Percentiles rank a stretch among this genome's conserved stretches.
Conservation (phyloP, 2,888 invertebrate genomes). For the Harpalus rufipes region DNA sequence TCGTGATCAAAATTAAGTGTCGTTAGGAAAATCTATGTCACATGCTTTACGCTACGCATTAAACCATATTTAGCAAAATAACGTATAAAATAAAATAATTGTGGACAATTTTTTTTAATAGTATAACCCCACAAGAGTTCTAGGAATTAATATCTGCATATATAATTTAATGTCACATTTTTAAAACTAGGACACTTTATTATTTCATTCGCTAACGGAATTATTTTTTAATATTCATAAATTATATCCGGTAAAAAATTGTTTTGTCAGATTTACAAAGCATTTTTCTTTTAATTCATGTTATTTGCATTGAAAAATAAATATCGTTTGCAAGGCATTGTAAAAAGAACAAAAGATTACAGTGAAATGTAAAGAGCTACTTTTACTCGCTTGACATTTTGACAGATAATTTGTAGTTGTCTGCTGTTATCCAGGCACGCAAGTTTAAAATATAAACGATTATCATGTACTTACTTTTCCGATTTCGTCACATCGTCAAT, state of each 20-base stretch:
- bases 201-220: slow-evolving; percentile 7
- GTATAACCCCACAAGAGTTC: no score
- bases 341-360: slow-evolving; percentile 34
- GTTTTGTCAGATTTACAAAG: slow-evolving; percentile 32
- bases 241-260: slow-evolving; percentile 8
- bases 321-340: slow-evolving; percentile 19
- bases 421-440: slow-evolving; percentile 34
- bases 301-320: slow-evolving; percentile 13
- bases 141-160: not conserved
- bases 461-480: not conserved
- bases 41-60: no score
- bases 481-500: slow-evolving; percentile 9
- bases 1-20: no score
- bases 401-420: slow-evolving; percentile 53
- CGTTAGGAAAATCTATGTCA: no score
- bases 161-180: slow-evolving; percentile 9
- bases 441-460: slow-evolving; percentile 17
- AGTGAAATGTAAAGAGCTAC: slow-evolving; percentile 18
- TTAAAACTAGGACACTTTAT: slow-evolving; percentile 15
- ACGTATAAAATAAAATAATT: no score
- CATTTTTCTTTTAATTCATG: slow-evolving; percentile 17
- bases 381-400: slow-evolving; percentile 44
- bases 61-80: no score
- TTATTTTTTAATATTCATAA: slow-evolving; percentile 36
- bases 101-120: no score